Evolutionary conservation across 2,113 vertebrate genomes (phyloP).

Genomic region (Orthonyx spaldingii): DNA sequence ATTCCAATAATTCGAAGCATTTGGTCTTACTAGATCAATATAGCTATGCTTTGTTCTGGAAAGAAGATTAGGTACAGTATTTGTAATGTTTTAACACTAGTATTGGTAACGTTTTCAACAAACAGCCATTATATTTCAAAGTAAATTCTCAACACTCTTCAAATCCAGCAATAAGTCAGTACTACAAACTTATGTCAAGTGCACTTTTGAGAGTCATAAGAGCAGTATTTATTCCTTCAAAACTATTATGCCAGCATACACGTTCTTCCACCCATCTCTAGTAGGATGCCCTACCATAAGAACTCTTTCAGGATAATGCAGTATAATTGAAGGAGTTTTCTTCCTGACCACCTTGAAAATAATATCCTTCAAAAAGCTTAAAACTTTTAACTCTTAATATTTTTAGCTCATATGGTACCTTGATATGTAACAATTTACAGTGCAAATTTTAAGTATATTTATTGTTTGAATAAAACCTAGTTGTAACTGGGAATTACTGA

Average conservation of each 20-base stretch:
- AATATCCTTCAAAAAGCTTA: not conserved
- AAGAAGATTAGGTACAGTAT: constrained; percentile 57
- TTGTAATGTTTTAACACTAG: constrained; percentile 22
- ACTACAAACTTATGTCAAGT: not conserved
- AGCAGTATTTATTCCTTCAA: not conserved
- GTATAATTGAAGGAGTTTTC: not conserved
- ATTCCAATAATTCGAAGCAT: constrained; percentile 47
- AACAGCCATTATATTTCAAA: not conserved
- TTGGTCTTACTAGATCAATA: constrained; percentile 61
- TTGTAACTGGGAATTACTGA: not conserved
- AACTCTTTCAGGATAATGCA: not conserved
- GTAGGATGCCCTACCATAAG: not conserved
- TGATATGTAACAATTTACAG: not conserved
- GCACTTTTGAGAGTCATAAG: not conserved
- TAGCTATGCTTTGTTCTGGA: constrained; percentile 59
- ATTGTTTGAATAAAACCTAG: not conserved
- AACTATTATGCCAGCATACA: not conserved
- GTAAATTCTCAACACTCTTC: constrained; percentile 1
- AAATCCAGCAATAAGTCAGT: not conserved
- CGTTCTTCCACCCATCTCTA: not conserved
- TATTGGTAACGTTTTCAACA: constrained; percentile 4
- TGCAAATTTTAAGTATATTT: not conserved
- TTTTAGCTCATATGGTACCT: not conserved
- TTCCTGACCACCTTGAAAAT: not conserved
- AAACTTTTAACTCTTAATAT: not conserved